Evolutionary conservation across 2,888 invertebrate genomes (phyloP).

Genomic region (Ligdia adustata): DNA sequence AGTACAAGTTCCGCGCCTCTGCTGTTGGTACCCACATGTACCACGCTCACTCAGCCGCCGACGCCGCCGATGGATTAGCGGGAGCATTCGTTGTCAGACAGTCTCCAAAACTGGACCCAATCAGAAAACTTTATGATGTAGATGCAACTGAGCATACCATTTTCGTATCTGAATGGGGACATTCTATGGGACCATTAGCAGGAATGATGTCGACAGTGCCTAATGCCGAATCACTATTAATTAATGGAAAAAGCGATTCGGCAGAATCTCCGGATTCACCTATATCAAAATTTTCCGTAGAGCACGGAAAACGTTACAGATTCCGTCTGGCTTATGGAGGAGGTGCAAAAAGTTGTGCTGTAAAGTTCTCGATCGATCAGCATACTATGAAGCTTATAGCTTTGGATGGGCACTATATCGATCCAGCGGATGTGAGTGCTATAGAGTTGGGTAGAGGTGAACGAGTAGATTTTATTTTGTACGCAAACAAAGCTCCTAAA

Average conservation of each 20-base stretch:
- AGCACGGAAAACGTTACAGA: constrained; percentile 85
- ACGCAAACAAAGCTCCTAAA: constrained; percentile 82
- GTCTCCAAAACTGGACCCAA: constrained; percentile 84
- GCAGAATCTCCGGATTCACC: constrained; percentile 67
- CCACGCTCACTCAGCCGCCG: constrained; percentile 88
- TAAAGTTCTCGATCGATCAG: constrained; percentile 86
- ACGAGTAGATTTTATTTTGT: constrained; percentile 89
- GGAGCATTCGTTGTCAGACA: constrained; percentile 89
- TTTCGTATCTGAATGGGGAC: constrained; percentile 88
- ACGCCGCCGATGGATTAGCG: constrained; percentile 87
- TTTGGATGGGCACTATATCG: constrained; percentile 88
- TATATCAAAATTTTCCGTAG: constrained; percentile 77
- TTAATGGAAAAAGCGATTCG: constrained; percentile 86
- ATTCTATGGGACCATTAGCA: constrained; percentile 78
- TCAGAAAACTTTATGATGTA: constrained; percentile 86
- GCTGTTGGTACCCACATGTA: constrained; percentile 89
- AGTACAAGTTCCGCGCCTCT: constrained; percentile 90
- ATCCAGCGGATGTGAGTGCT: constrained; percentile 81
- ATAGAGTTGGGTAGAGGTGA: constrained; percentile 88
- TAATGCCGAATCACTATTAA: constrained; percentile 81
- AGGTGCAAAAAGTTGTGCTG: constrained; percentile 87
- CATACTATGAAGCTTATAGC: constrained; percentile 87
- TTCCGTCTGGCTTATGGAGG: constrained; percentile 88
- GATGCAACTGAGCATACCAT: constrained; percentile 89
- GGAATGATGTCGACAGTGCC: constrained; percentile 67